Conservation (phyloP, 2,888 invertebrate species). For the Agrotis puta region DNA sequence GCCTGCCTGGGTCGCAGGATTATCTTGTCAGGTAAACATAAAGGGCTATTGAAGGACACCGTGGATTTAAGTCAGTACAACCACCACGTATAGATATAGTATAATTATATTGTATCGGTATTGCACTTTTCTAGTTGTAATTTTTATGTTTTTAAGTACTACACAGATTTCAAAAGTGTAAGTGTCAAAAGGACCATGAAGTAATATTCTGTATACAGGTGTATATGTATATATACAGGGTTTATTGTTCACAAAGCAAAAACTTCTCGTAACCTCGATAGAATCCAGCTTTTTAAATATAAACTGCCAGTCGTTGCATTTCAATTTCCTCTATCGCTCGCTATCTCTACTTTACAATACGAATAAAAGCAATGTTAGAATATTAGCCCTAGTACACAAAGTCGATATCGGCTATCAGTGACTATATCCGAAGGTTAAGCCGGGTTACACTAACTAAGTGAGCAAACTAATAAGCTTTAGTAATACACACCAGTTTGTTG, state of each 20-base stretch:
- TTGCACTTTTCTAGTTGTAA: too few relatives aligned
- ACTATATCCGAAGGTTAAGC: constrained; percentile 19
- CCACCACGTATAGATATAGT: too few relatives aligned
- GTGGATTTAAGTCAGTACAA: too few relatives aligned
- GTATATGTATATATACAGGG: too few relatives aligned
- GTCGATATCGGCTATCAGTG: constrained; percentile 24
- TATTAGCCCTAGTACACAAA: not conserved
- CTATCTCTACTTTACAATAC: not conserved
- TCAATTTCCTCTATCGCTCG: constrained; percentile 9
- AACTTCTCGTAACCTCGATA: constrained; percentile 1
- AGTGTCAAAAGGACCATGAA: too few relatives aligned
- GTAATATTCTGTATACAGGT: too few relatives aligned
- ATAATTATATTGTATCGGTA: too few relatives aligned
- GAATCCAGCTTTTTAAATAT: not conserved
- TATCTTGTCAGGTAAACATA: too few relatives aligned
- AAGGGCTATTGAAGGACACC: too few relatives aligned
- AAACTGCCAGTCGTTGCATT: constrained; percentile 7
- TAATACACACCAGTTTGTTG: constrained; percentile 46
- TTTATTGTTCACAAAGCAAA: not conserved
- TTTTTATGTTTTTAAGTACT: too few relatives aligned
- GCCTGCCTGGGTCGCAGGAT: too few relatives aligned
- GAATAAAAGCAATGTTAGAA: constrained; percentile 1
- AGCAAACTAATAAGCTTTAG: constrained; percentile 38
- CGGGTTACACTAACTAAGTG: constrained; percentile 32
- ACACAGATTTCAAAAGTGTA: too few relatives aligned